phyloP scores from a whole-genome alignment of 1,140 invertebrate species.

The Elysia chlorotica region DNA sequence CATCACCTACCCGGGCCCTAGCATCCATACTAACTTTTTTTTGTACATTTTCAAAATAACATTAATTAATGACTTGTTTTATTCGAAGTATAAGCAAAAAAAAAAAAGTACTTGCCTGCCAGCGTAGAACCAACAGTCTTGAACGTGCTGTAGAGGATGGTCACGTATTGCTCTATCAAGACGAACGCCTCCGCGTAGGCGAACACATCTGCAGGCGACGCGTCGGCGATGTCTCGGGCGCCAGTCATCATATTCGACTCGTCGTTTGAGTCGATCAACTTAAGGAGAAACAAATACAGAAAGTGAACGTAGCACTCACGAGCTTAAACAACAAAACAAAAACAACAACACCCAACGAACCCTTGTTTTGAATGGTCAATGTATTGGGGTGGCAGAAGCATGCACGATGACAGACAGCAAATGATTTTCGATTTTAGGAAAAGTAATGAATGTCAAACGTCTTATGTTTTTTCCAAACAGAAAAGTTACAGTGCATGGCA shows the following conservation, averaged over 20 bases:
- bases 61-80: neutral
- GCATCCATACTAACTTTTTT: neutral
- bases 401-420: too few relatives aligned
- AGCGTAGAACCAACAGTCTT: constrained; percentile 92
- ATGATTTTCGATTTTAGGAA: too few relatives aligned
- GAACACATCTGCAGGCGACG: constrained; percentile 34
- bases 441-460: too few relatives aligned
- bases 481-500: too few relatives aligned
- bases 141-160: constrained; percentile 88
- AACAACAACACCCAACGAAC: too few relatives aligned
- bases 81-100: neutral
- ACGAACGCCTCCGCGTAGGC: constrained; percentile 47
- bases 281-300: neutral
- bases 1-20: neutral
- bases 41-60: neutral
- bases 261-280: constrained; percentile 32
- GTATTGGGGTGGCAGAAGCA: too few relatives aligned
- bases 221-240: constrained; percentile 39
- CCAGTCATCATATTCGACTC: constrained; percentile 45
- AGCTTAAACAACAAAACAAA: too few relatives aligned
- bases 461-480: too few relatives aligned
- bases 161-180: constrained; percentile 76
- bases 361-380: too few relatives aligned
- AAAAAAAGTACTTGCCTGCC: constrained; percentile 41
- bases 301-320: too few relatives aligned